Conservation (phyloP, 2,797 vertebrate genomes). For the Tolypeutes matacus region DNA sequence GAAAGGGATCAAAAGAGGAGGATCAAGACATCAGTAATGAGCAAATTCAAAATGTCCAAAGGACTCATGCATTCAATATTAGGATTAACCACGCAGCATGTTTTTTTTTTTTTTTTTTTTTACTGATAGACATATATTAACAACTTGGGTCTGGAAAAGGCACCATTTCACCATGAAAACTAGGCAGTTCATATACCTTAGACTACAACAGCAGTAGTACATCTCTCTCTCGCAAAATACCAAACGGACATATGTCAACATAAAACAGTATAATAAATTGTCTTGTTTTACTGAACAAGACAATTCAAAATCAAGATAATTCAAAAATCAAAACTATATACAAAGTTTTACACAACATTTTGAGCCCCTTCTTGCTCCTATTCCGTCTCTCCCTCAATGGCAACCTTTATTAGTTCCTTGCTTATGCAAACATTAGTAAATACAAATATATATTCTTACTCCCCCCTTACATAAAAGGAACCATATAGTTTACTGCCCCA, state of each 20-base stretch:
- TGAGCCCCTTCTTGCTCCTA: not conserved
- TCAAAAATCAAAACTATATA: conserved; percentile 7
- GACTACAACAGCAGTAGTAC: not conserved
- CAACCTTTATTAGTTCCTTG: not conserved
- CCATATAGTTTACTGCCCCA: not conserved
- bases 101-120: no score
- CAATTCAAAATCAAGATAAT: no score
- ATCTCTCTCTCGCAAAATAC: conserved; percentile 19
- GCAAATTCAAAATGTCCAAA: conserved; percentile 58
- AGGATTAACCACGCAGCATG: not conserved
- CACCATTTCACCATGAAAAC: conserved; percentile 59
- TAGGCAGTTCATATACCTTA: conserved; percentile 45
- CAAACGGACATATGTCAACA: not conserved
- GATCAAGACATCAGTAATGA: not conserved
- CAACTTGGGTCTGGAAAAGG: not conserved
- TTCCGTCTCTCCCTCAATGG: not conserved
- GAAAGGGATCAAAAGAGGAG: conserved; percentile 19
- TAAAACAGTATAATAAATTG: not conserved
- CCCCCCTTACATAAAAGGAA: not conserved
- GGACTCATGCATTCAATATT: conserved; percentile 13
- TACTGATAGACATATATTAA: not conserved
- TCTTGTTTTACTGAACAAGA: not conserved
- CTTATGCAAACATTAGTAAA: conserved; percentile 6
- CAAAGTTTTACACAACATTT: not conserved
- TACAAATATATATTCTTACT: not conserved